A percentile compares a stretch with the other conserved stretches of the same genome.
These are phyloP conservation scores for Pseudobourletiella spinata DNA, from an alignment of 1,140 invertebrate species.

Conservation along the genomic window DNA sequence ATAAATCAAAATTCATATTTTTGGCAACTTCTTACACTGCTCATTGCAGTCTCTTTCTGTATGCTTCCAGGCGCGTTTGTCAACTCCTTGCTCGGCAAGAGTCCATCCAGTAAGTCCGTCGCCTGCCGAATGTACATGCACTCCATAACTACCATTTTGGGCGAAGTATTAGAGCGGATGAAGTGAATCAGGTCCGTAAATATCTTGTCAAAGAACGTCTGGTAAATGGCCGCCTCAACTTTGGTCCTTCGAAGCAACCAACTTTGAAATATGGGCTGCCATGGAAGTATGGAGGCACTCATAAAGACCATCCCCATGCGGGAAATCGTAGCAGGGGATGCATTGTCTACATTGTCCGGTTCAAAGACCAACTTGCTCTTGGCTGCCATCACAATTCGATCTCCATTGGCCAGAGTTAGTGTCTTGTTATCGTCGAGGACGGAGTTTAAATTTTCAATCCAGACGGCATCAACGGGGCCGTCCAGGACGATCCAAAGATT, in stretches of 20 bases:
- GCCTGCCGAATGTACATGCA: slow-evolving; percentile 69
- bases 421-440: slow-evolving; percentile 94
- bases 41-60: no score
- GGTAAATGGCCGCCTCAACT: slow-evolving; percentile 54
- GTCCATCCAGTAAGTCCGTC: slow-evolving; percentile 57
- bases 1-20: no score
- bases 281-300: slow-evolving; percentile 48
- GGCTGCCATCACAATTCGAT: slow-evolving; percentile 81
- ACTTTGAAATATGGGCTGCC: slow-evolving; percentile 51
- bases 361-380: slow-evolving; percentile 94
- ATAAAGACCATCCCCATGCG: slow-evolving; percentile 90
- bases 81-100: slow-evolving; percentile 43
- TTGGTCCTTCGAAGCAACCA: slow-evolving; percentile 61
- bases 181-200: slow-evolving; percentile 65
- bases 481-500: slow-evolving; percentile 88
- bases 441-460: slow-evolving; percentile 96
- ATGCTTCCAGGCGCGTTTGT: no score
- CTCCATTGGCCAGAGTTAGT: slow-evolving; percentile 84
- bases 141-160: slow-evolving; percentile 76
- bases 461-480: slow-evolving; percentile 87
- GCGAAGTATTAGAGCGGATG: slow-evolving; percentile 58
- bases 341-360: slow-evolving; percentile 93
- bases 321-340: slow-evolving; percentile 88
- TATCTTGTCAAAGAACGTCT: slow-evolving; percentile 61
- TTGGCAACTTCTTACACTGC: no score